Evolutionary conservation across 1,140 invertebrate species (phyloP).

Genomic region (Tetramorium simillimum): DNA sequence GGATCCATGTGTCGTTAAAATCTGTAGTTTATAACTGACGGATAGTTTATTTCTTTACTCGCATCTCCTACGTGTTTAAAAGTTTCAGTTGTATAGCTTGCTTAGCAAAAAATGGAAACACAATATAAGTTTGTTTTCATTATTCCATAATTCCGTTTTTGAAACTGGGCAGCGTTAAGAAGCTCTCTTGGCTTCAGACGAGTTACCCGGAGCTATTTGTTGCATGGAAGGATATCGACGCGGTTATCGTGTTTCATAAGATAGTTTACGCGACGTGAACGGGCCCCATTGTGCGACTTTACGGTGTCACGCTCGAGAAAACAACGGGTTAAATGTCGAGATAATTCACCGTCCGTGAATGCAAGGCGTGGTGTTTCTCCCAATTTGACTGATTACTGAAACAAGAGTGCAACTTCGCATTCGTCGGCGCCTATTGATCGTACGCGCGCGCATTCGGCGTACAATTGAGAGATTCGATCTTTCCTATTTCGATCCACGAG

Average conservation of each 20-base stretch:
- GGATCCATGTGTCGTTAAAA: background rate
- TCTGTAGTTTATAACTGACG: background rate
- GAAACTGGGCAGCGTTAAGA: background rate
- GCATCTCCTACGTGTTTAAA: background rate
- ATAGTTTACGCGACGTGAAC: constrained; percentile 67
- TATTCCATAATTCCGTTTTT: background rate
- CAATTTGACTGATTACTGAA: constrained; percentile 50
- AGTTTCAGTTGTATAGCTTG: background rate
- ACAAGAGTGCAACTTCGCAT: constrained; percentile 18
- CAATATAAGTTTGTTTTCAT: background rate
- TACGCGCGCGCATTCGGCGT: background rate
- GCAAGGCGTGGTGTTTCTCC: constrained; percentile 50
- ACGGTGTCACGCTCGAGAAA: constrained; percentile 53
- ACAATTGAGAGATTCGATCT: constrained; percentile 4
- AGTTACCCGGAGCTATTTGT: constrained; percentile 49
- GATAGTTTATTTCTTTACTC: background rate
- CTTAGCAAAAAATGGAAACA: background rate
- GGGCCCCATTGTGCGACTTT: constrained; percentile 70
- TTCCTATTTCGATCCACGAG: background rate
- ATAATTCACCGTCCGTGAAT: constrained; percentile 54
- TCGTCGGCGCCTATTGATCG: background rate
- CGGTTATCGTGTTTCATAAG: constrained; percentile 71
- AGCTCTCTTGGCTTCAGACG: constrained; percentile 3
- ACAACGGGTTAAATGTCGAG: constrained; percentile 58
- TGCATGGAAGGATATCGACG: constrained; percentile 59